A percentile compares a stretch with the other conserved stretches of the same genome.
phyloP scores from a whole-genome alignment of 2,797 vertebrate species.

The Sebastes dallii region DNA sequence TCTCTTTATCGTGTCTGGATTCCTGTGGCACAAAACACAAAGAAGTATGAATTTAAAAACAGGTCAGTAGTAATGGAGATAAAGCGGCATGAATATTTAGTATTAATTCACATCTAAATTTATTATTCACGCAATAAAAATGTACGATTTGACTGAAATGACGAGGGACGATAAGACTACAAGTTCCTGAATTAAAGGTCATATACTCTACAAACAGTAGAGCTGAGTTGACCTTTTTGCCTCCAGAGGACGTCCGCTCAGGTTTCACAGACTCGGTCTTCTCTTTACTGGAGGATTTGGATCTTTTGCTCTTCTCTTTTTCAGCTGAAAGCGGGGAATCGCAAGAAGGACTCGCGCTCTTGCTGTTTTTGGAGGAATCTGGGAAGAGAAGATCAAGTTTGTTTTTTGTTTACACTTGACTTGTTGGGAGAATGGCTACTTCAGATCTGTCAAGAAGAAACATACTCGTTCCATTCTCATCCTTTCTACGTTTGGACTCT shows the following conservation, averaged over 20 bases:
- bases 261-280: slow-evolving; percentile 91
- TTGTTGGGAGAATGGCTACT: too few relatives aligned
- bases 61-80: background rate
- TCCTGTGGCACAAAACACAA: slow-evolving; percentile 80
- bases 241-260: slow-evolving; percentile 89
- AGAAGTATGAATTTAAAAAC: background rate
- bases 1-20: slow-evolving; percentile 95
- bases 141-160: background rate
- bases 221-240: slow-evolving; percentile 87
- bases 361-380: slow-evolving; percentile 94
- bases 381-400: slow-evolving; percentile 37
- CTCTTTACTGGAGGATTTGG: slow-evolving; percentile 95
- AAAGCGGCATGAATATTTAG: background rate
- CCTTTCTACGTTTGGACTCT: slow-evolving; percentile 93
- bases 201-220: background rate
- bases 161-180: background rate
- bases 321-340: slow-evolving; percentile 89
- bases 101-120: background rate
- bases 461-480: slow-evolving; percentile 95
- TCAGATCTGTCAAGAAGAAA: background rate
- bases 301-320: slow-evolving; percentile 92
- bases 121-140: background rate
- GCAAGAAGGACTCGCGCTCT: slow-evolving; percentile 91
- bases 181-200: background rate
- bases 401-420: too few relatives aligned